Percentiles rank a stretch among this genome's conserved stretches.
Conservation (phyloP, 2,113 vertebrate genomes). For the Procavia capensis region DNA sequence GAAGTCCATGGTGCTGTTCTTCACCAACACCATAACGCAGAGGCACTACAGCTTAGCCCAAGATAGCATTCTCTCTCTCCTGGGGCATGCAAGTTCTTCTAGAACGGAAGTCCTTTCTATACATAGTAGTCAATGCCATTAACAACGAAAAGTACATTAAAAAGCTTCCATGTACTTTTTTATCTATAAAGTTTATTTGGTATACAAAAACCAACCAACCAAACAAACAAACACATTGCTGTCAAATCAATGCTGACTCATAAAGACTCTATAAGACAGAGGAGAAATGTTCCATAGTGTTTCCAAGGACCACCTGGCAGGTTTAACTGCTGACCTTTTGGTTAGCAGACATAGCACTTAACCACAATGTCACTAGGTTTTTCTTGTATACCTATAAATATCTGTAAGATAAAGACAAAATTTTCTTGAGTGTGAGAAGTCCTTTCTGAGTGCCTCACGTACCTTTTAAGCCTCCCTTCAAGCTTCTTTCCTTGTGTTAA, state of each 20-base stretch:
- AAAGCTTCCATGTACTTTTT: neutral
- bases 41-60: neutral
- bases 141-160: neutral
- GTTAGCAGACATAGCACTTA: no score
- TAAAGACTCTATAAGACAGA: no score
- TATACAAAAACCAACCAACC: no score
- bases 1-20: no score
- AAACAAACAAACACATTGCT: no score
- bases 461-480: neutral
- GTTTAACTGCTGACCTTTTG: no score
- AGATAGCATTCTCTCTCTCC: neutral
- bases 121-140: neutral
- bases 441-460: neutral
- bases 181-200: no score
- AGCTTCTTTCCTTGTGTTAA: neutral
- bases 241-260: no score
- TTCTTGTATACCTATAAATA: neutral
- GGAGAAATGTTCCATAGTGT: no score
- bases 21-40: no score
- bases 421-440: neutral
- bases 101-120: neutral
- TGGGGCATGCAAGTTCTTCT: neutral
- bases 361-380: no score
- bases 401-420: neutral
- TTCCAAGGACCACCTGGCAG: no score